Evolutionary conservation across 2,888 invertebrate species (phyloP).

Genomic region (Campoplex nolae): DNA sequence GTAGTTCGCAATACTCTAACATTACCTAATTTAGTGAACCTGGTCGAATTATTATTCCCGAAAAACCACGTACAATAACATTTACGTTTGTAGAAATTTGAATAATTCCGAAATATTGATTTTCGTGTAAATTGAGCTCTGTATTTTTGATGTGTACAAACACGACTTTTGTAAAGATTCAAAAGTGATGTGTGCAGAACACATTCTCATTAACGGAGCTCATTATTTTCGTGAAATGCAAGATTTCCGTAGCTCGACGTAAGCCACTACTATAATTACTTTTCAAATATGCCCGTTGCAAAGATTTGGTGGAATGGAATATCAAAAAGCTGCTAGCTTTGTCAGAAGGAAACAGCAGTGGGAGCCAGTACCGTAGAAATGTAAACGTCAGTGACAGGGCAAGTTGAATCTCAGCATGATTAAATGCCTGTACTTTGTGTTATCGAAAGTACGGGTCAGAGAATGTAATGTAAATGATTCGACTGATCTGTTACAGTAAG

Average conservation of each 20-base stretch:
- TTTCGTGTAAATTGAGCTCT: constrained; percentile 33
- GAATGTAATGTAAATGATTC: not conserved
- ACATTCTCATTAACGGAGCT: constrained; percentile 21
- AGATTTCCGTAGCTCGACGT: not conserved
- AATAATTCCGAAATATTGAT: not conserved
- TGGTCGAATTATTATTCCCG: not conserved
- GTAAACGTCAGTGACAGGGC: not conserved
- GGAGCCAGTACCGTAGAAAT: not conserved
- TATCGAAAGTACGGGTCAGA: not conserved
- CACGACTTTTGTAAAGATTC: not conserved
- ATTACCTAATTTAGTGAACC: not conserved
- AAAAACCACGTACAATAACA: not conserved
- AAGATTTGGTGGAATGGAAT: not conserved
- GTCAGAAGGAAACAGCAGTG: not conserved
- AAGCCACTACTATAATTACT: not conserved
- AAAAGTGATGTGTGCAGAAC: not conserved
- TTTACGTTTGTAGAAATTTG: not conserved
- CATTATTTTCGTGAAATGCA: not conserved
- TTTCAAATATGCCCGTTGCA: not conserved
- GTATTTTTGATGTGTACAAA: constrained; percentile 61
- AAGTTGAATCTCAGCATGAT: not conserved
- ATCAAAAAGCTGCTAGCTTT: too few species aligned
- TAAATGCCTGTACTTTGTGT: not conserved
- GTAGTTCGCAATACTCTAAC: not conserved
- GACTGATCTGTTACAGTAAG: not conserved